phyloP scores from a whole-genome alignment of 92 coral and sea anemone genomes.

The Actinernus sp. region DNA sequence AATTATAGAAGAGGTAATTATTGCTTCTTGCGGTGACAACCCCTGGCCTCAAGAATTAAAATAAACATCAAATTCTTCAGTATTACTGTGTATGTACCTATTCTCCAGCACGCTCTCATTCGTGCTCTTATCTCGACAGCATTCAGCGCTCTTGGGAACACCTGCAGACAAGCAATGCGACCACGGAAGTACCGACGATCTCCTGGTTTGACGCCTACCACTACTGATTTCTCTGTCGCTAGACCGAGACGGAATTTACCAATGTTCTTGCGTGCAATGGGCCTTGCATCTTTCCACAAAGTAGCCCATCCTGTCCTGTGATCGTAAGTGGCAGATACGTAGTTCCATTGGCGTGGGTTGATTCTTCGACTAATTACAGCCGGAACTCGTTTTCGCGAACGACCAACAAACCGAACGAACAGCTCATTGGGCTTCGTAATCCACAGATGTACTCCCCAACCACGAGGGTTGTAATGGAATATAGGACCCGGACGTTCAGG shows the following conservation, averaged over 20 bases:
- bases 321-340: conserved; percentile 39
- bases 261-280: conserved; percentile 20
- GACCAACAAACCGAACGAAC: conserved; percentile 67
- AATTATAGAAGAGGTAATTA: too few relatives aligned
- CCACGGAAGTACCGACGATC: conserved; percentile 60
- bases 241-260: conserved; percentile 26
- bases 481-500: conserved; percentile 81
- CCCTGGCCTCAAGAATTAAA: too few relatives aligned
- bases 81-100: too few relatives aligned
- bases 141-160: conserved; percentile 38
- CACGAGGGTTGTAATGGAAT: conserved; percentile 68
- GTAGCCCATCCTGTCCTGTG: conserved; percentile 35
- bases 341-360: conserved; percentile 47
- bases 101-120: not conserved
- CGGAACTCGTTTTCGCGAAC: conserved; percentile 30
- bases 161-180: conserved; percentile 49
- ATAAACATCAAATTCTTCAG: too few relatives aligned
- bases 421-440: conserved; percentile 73
- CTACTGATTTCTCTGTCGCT: conserved; percentile 40
- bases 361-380: conserved; percentile 49
- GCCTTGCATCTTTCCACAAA: conserved; percentile 24
- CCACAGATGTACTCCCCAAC: conserved; percentile 79
- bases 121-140: conserved; percentile 2
- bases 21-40: too few relatives aligned
- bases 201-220: conserved; percentile 43